Percentiles rank a stretch among this genome's conserved stretches.
Conservation (phyloP, 2,888 invertebrate species). For the Hyposoter dolosus region DNA sequence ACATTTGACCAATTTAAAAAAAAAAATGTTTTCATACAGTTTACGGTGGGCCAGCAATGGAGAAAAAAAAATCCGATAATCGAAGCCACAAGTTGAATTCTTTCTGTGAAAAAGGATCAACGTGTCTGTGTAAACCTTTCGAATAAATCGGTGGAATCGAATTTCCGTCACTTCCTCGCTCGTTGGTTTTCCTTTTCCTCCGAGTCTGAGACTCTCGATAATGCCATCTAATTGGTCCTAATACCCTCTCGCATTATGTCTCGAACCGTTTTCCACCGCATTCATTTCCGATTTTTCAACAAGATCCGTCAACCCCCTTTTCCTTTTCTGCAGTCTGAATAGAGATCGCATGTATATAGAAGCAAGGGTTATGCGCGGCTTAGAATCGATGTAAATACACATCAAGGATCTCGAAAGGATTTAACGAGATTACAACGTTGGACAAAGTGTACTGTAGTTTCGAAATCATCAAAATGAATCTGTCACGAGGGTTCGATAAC, state of each 20-base stretch:
- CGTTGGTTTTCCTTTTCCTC: slow-evolving; percentile 20
- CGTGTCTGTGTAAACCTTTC: slow-evolving; percentile 29
- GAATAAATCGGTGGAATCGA: slow-evolving; percentile 59
- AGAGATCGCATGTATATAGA: not conserved
- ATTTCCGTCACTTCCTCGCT: slow-evolving; percentile 53
- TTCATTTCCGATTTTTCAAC: slow-evolving; percentile 65
- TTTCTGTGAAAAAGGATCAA: slow-evolving; percentile 57
- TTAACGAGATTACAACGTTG: slow-evolving; percentile 69
- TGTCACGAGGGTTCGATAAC: slow-evolving; percentile 43
- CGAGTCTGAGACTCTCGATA: slow-evolving; percentile 56
- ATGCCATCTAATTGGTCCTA: slow-evolving; percentile 71
- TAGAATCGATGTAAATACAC: slow-evolving; percentile 34
- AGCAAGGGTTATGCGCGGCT: slow-evolving; percentile 59
- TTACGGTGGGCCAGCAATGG: not conserved
- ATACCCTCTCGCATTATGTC: slow-evolving; percentile 68
- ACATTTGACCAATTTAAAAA: not conserved
- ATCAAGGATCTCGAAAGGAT: slow-evolving; percentile 61
- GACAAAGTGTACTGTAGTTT: slow-evolving; percentile 38
- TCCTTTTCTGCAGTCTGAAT: slow-evolving; percentile 37
- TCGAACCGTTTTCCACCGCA: slow-evolving; percentile 59
- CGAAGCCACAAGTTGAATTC: slow-evolving; percentile 46
- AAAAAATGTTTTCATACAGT: slow-evolving; percentile 29
- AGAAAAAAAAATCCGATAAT: slow-evolving; percentile 44
- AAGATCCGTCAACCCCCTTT: slow-evolving; percentile 56
- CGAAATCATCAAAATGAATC: slow-evolving; percentile 6